phyloP scores from a whole-genome alignment of 2,113 vertebrate genomes.

The Cyrtonyx montezumae region DNA sequence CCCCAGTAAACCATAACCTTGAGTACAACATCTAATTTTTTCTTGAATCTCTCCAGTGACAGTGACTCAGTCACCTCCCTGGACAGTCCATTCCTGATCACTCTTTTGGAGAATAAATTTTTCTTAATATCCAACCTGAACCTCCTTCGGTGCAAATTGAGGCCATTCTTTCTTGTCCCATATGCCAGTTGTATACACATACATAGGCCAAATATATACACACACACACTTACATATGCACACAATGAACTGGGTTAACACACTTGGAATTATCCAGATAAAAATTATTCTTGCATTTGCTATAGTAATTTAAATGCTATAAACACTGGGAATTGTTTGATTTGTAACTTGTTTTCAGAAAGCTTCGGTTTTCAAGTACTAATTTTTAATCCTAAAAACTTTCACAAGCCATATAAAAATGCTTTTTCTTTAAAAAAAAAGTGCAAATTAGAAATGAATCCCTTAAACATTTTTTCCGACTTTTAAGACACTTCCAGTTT shows the following conservation, averaged over 20 bases:
- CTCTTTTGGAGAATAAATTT: too few relatives aligned
- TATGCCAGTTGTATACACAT: too few relatives aligned
- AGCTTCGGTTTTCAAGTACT: background rate
- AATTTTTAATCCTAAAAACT: background rate
- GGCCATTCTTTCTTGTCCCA: too few relatives aligned
- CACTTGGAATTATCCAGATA: fast-evolving
- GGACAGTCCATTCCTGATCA: too few relatives aligned
- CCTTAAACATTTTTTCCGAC: fast-evolving
- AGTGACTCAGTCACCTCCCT: too few relatives aligned
- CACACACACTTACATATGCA: background rate
- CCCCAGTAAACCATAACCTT: too few relatives aligned
- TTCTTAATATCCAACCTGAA: too few relatives aligned
- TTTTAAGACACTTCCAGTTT: background rate
- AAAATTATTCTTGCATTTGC: background rate
- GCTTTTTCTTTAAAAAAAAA: background rate
- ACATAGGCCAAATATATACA: too few relatives aligned
- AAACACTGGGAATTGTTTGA: background rate
- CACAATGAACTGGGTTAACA: background rate
- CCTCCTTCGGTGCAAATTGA: too few relatives aligned
- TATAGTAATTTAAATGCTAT: fast-evolving
- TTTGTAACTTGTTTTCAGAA: background rate
- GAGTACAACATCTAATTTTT: too few relatives aligned
- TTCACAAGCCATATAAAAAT: background rate
- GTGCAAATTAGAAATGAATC: fast-evolving
- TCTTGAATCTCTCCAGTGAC: too few relatives aligned